Conservation (phyloP, 1,140 invertebrate genomes). For the Drosophila santomea region DNA sequence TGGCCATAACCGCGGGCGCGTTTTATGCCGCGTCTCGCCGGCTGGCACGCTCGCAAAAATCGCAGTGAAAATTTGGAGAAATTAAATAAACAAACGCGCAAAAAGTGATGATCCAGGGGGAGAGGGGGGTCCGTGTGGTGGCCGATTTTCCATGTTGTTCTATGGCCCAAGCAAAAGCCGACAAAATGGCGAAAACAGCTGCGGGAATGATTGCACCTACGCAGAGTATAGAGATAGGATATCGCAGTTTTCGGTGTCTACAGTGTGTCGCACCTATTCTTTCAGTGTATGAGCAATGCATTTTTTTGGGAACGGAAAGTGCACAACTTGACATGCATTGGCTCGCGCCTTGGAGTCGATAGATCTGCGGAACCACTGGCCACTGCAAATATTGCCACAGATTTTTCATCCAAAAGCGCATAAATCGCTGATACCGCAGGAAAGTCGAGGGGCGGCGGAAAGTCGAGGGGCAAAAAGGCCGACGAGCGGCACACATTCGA, state of each 20-base stretch:
- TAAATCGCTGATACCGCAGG: slow-evolving; percentile 79
- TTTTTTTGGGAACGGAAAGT: slow-evolving; percentile 9
- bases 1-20: slow-evolving; percentile 66
- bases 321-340: slow-evolving; percentile 47
- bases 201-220: too few species aligned
- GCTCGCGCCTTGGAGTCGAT: slow-evolving; percentile 41
- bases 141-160: slow-evolving; percentile 39
- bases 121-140: neutral
- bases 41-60: slow-evolving; percentile 54
- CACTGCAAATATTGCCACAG: slow-evolving; percentile 74
- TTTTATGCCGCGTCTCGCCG: slow-evolving; percentile 50
- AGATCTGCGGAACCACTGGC: slow-evolving; percentile 26
- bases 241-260: too few species aligned
- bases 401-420: slow-evolving; percentile 82
- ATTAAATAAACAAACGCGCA: slow-evolving; percentile 76
- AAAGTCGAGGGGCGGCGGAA: slow-evolving; percentile 39
- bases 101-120: neutral
- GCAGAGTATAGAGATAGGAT: too few species aligned
- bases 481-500: slow-evolving; percentile 38
- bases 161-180: slow-evolving; percentile 21
- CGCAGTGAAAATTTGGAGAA: slow-evolving; percentile 65
- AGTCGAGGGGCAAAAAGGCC: slow-evolving; percentile 2
- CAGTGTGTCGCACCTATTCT: too few species aligned
- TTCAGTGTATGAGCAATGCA: slow-evolving; percentile 10
- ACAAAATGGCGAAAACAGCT: slow-evolving; percentile 36